Base-by-base conservation (phyloP, 2,888 invertebrate species). In the Carabus problematicus region DNA sequence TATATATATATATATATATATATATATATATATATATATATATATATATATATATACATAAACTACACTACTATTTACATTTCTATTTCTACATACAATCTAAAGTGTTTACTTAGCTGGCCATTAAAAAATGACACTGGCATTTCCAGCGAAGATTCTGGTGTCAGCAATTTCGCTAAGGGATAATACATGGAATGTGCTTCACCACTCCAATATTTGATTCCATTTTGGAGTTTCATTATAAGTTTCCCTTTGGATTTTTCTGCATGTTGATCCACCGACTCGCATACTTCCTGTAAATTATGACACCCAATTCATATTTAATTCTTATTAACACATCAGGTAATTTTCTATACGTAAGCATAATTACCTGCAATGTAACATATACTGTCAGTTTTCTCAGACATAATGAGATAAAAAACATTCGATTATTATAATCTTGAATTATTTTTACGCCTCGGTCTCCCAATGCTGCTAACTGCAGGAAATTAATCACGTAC, bases 371-470 rank as follows among this genome's bases (percentile, higher is more conserved):
- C 55, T 64, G 64, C 1, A 60, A 9, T n/a, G 67, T 67, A 3
- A 67, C 54, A 19, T 39, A 67, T 8, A 67, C 42, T 43, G 41
- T 42, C 0, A 7, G 16, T 8, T 60, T 60, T 9, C 16, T 19
- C 16, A 7, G 7, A 8, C 60, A 60, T 12, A 67, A 14, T 12
- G 67, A 60, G 16, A 67, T 52, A 16, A 45, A 42, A 39, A 39
- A 67, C 43, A 67, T 12, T 11, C 52, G 67, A 18, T 59, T 19
- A 8, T 43, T 54, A 29, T 60, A 67, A 42, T 67, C 67, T 11
- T 67, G 67, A 14, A 67, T 43, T 11, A 67, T 67, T 12, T 67
- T 67, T 4, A 67, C 67, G 1, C 67, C 60, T n/a, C 39, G 39
- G 7, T 59, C 18, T 52, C 42, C 18, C 7, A 67, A 9, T 16